phyloP scores from a whole-genome alignment of 2,888 invertebrate species.

The Torymus texanus region DNA sequence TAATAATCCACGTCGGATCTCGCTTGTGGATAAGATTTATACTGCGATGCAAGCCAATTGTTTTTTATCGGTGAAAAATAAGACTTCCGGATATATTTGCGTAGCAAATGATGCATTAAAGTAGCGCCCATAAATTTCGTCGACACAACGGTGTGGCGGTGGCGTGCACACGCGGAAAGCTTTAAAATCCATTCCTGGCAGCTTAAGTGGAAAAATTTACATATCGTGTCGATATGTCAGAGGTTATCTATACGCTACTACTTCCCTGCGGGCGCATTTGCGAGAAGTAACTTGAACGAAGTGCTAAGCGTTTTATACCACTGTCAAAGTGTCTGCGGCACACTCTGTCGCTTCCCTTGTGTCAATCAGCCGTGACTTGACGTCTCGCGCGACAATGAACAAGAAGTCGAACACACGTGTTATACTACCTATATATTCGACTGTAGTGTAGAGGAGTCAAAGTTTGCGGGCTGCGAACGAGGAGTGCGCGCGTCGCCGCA shows the following conservation, averaged over 20 bases:
- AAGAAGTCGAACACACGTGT: background rate
- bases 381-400: conserved; percentile 8
- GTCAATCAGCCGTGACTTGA: conserved; percentile 12
- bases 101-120: conserved; percentile 56
- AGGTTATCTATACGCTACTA: conserved; percentile 24
- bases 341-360: background rate
- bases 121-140: conserved; percentile 48
- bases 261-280: background rate
- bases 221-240: conserved; percentile 54
- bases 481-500: too few relatives aligned
- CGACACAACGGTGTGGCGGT: background rate
- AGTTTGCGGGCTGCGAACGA: too few relatives aligned
- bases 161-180: conserved; percentile 33
- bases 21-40: conserved; percentile 36
- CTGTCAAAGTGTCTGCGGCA: conserved; percentile 52
- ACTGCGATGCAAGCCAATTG: conserved; percentile 37
- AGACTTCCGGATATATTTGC: conserved; percentile 54
- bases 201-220: conserved; percentile 55
- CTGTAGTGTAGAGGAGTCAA: too few relatives aligned
- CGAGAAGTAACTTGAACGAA: conserved; percentile 49
- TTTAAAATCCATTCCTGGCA: conserved; percentile 55
- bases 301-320: conserved; percentile 54
- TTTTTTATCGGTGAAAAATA: conserved; percentile 49
- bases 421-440: background rate
- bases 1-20: conserved; percentile 38